Evolutionary conservation across 2,797 vertebrate genomes (phyloP).

Genomic region (Rhinogobio ventralis): DNA sequence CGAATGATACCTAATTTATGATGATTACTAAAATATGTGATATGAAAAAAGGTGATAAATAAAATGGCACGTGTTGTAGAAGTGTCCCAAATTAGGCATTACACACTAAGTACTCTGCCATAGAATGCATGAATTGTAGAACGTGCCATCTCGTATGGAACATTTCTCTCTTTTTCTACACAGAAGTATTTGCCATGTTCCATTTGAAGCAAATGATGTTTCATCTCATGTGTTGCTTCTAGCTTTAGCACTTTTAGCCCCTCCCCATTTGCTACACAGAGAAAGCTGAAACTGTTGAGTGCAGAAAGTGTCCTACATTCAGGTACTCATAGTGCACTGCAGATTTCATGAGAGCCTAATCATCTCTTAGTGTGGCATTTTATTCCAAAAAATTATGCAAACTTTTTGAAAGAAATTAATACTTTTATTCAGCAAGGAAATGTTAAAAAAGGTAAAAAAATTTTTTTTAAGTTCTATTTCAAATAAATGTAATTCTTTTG

Average conservation of each 20-base stretch:
- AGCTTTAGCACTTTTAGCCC: neutral
- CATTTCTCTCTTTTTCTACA: neutral
- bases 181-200: neutral
- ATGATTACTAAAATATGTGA: too few species aligned
- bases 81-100: neutral
- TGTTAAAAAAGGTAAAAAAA: neutral
- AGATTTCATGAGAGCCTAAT: neutral
- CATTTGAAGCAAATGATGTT: neutral
- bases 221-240: neutral
- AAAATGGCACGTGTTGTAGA: neutral
- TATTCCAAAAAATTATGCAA: too few species aligned
- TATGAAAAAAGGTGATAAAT: too few species aligned
- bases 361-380: neutral
- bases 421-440: neutral
- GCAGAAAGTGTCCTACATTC: neutral
- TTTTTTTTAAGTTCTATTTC: neutral
- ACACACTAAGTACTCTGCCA: neutral
- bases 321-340: neutral
- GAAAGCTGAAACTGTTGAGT: neutral
- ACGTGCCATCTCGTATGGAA: neutral
- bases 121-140: neutral
- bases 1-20: too few species aligned
- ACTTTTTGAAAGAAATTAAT: neutral
- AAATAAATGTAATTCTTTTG: neutral
- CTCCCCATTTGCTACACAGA: neutral